Percentiles rank a stretch among this genome's conserved stretches.
Evolutionary conservation across 2,888 invertebrate genomes (phyloP).

Genomic region (Eupithecia inturbata): DNA sequence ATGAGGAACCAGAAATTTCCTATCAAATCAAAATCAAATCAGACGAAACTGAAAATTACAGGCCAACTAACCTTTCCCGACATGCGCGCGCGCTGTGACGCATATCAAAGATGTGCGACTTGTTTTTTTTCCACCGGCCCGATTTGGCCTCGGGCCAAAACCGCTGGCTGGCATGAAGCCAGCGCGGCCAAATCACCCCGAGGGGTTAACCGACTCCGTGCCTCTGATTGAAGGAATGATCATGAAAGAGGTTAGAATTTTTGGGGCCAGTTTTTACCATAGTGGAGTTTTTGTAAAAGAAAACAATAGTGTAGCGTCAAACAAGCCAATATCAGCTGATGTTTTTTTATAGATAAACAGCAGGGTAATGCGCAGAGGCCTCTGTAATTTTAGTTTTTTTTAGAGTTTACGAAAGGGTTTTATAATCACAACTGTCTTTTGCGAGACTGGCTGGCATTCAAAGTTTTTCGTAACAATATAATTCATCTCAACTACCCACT

Average conservation of each 20-base stretch:
- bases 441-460: too few relatives aligned
- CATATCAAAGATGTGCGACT: conserved; percentile 83
- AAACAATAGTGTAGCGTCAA: background rate
- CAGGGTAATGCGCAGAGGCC: too few relatives aligned
- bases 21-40: conserved; percentile 13
- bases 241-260: conserved; percentile 14
- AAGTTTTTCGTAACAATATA: too few relatives aligned
- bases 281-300: background rate
- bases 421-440: background rate
- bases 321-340: background rate
- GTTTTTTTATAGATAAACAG: too few relatives aligned
- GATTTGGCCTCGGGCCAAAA: conserved; percentile 75
- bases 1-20: background rate
- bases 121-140: conserved; percentile 77
- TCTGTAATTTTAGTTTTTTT: background rate
- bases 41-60: conserved; percentile 16
- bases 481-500: too few relatives aligned
- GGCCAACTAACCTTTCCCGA: conserved; percentile 47
- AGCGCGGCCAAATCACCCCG: conserved; percentile 72
- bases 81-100: conserved; percentile 78
- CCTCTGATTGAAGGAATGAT: conserved; percentile 38
- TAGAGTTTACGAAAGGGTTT: too few relatives aligned
- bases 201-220: conserved; percentile 50
- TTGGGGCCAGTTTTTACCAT: background rate
- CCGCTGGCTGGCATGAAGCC: conserved; percentile 76